Conservation (phyloP, 2,888 invertebrate species). For the Drosophila emarginata region DNA sequence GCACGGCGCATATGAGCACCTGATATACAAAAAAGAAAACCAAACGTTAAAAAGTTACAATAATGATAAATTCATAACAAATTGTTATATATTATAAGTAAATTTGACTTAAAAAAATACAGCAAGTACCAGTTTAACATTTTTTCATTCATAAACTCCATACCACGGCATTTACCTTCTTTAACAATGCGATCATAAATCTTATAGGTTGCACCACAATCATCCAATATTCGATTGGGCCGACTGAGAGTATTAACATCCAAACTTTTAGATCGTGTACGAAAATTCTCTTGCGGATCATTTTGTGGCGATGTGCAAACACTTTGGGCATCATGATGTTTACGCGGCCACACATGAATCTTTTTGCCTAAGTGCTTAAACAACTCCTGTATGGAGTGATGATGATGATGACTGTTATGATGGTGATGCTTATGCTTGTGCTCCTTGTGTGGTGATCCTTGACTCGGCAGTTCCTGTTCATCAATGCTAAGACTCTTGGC, state of each 20-base stretch:
- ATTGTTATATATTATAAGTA: neutral
- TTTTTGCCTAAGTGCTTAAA: constrained; percentile 90
- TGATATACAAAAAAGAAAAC: constrained; percentile 75
- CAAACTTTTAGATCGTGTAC: constrained; percentile 90
- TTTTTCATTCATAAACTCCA: no score
- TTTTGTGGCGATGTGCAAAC: constrained; percentile 83
- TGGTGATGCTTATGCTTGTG: constrained; percentile 53
- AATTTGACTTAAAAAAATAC: constrained; percentile 3
- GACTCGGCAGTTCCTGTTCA: constrained; percentile 50
- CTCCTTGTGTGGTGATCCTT: constrained; percentile 53
- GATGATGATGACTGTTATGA: constrained; percentile 83
- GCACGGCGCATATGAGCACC: constrained; percentile 90
- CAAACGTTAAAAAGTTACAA: neutral
- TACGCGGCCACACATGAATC: constrained; percentile 88
- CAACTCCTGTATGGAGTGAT: constrained; percentile 90
- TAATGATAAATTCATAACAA: no score
- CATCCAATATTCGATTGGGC: constrained; percentile 85
- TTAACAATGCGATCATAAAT: constrained; percentile 90
- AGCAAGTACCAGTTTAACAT: constrained; percentile 64
- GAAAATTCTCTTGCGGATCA: constrained; percentile 86
- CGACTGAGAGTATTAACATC: constrained; percentile 84
- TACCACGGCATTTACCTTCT: constrained; percentile 85
- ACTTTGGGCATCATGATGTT: constrained; percentile 83
- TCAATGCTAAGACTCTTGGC: constrained; percentile 79
- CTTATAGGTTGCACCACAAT: constrained; percentile 91